phyloP scores from a whole-genome alignment of 2,113 vertebrate species.

The Xiphophorus couchianus region DNA sequence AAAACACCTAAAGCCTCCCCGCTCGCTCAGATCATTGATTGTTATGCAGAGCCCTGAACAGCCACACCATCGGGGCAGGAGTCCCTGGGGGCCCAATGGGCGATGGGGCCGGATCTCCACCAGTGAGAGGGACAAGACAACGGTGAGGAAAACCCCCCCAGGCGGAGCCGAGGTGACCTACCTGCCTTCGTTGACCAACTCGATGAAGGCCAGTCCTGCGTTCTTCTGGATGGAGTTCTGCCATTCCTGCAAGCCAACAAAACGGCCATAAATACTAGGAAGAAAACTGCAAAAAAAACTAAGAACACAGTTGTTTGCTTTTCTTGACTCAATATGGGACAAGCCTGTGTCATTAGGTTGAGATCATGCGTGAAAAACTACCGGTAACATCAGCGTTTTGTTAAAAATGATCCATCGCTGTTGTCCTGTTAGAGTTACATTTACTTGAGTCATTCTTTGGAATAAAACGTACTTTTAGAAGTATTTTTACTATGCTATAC shows the following conservation, averaged over 20 bases:
- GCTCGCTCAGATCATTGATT: conserved; percentile 48
- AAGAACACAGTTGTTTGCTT: not conserved
- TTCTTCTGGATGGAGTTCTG: conserved; percentile 97
- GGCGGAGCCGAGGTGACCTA: conserved; percentile 49
- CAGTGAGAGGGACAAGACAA: conserved; percentile 12
- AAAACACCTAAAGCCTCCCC: conserved; percentile 37
- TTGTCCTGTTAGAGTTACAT: not conserved
- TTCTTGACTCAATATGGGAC: not conserved
- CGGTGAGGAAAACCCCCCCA: conserved; percentile 41
- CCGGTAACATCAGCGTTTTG: no score
- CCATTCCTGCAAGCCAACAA: conserved; percentile 80
- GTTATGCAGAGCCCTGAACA: conserved; percentile 52
- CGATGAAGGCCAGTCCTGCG: conserved; percentile 89
- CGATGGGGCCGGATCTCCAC: conserved; percentile 27
- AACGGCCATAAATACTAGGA: conserved; percentile 5
- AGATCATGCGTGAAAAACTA: not conserved
- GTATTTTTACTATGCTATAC: no score
- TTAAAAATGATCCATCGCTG: not conserved
- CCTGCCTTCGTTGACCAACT: conserved; percentile 91
- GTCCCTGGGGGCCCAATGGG: not conserved
- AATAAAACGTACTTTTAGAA: no score
- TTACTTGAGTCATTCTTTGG: no score
- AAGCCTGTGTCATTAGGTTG: not conserved
- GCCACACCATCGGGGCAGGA: conserved; percentile 33
- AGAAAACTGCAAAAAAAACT: not conserved